Evolutionary conservation across 2,797 vertebrate species (phyloP).

Genomic region (Sebastes nivosus): DNA sequence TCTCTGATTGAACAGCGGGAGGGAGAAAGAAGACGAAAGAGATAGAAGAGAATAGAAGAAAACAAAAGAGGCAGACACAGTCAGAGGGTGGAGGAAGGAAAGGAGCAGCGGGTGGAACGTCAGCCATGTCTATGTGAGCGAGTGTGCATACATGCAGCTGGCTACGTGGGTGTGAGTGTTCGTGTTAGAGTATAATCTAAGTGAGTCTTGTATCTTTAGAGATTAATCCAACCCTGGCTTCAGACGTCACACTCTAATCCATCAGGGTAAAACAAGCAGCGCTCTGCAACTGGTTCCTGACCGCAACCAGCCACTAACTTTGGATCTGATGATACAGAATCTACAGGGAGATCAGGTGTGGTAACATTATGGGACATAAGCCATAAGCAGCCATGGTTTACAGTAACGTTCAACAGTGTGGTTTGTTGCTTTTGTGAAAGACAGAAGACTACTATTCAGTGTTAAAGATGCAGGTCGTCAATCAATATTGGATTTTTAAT

Average conservation of each 20-base stretch:
- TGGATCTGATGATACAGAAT: slow-evolving; percentile 3
- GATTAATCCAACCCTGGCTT: slow-evolving; percentile 68
- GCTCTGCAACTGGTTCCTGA: slow-evolving; percentile 42
- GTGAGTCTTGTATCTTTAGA: slow-evolving; percentile 64
- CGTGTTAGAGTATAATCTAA: slow-evolving; percentile 59
- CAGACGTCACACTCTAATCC: slow-evolving; percentile 76
- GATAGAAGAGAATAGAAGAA: slow-evolving; percentile 9
- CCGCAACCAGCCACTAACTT: background rate
- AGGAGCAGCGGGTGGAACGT: slow-evolving; percentile 6
- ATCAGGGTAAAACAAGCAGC: slow-evolving; percentile 50
- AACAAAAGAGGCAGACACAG: slow-evolving; percentile 19
- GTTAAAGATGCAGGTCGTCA: background rate
- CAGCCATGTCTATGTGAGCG: slow-evolving; percentile 2
- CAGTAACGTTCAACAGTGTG: background rate
- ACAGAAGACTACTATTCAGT: background rate
- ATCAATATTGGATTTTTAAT: background rate
- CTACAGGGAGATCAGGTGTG: background rate
- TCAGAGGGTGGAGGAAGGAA: slow-evolving; percentile 3
- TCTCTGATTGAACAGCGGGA: slow-evolving; percentile 33
- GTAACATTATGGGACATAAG: background rate
- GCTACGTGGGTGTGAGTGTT: background rate
- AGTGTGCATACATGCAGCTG: background rate
- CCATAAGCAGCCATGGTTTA: background rate
- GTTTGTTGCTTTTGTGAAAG: background rate
- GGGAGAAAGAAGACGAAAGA: slow-evolving; percentile 23